A percentile compares a stretch with the other conserved stretches of the same genome.
Evolutionary conservation across 2,113 vertebrate species (phyloP).

Genomic region (Brachionichthys hirsutus): DNA sequence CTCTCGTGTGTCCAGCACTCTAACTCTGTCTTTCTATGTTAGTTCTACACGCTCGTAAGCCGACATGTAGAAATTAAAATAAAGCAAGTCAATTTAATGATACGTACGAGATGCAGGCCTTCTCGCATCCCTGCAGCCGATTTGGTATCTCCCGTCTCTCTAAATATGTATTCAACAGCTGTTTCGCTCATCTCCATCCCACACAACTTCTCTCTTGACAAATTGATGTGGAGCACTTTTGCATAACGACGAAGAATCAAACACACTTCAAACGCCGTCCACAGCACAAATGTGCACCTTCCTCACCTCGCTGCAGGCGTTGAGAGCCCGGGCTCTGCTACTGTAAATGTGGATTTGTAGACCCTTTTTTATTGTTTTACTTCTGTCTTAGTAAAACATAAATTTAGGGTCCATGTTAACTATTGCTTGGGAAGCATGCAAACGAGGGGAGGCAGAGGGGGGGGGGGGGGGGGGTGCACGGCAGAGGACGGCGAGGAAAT

Average conservation of each 20-base stretch:
- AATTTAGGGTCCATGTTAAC: conserved; percentile 65
- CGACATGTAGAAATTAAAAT: conserved; percentile 12
- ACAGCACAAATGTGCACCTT: conserved; percentile 43
- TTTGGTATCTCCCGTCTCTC: conserved; percentile 47
- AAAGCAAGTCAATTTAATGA: conserved; percentile 12
- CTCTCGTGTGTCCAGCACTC: conserved; percentile 28
- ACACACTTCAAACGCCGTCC: conserved; percentile 42
- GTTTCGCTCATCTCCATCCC: conserved; percentile 69
- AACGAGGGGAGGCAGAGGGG: conserved; percentile 43
- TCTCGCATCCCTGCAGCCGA: conserved; percentile 16
- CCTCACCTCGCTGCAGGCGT: conserved; percentile 46
- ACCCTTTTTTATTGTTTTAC: conserved; percentile 31
- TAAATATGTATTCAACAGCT: conserved; percentile 76
- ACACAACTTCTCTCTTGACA: conserved; percentile 73
- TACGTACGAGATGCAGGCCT: conserved; percentile 19
- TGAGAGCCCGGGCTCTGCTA: conserved; percentile 20
- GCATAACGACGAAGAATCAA: conserved; percentile 65
- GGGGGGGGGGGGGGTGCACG: conserved; percentile 47
- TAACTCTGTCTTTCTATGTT: conserved; percentile 16
- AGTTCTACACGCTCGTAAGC: conserved; percentile 6
- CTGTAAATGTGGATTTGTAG: conserved; percentile 6
- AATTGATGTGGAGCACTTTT: conserved; percentile 70
- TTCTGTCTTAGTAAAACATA: conserved; percentile 32
- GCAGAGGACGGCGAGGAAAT: conserved; percentile 55
- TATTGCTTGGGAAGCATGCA: conserved; percentile 61